A percentile compares a stretch with the other conserved stretches of the same genome.
Evolutionary conservation across 2,888 invertebrate species (phyloP).

Genomic region (Mesoligia furuncula): DNA sequence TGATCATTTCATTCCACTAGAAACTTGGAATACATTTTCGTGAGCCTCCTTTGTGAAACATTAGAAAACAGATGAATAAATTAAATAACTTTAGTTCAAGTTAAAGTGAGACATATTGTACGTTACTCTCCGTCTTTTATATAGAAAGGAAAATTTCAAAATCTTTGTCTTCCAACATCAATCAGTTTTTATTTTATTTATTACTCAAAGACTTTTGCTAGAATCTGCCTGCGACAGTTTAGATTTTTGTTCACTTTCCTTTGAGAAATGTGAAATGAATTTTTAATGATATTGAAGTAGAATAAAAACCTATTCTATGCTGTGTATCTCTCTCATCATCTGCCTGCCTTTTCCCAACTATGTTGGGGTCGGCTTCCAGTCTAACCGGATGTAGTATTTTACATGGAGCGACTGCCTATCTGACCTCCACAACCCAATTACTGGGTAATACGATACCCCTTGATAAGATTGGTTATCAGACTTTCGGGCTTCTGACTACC

Average conservation of each 20-base stretch:
- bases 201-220: conserved; percentile 20
- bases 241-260: conserved; percentile 24
- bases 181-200: conserved; percentile 55
- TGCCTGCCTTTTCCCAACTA: too few relatives aligned
- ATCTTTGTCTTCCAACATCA: conserved; percentile 56
- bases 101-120: conserved; percentile 30
- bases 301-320: background rate
- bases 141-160: conserved; percentile 34
- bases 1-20: conserved; percentile 12
- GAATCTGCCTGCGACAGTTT: conserved; percentile 27
- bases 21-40: conserved; percentile 29
- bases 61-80: conserved; percentile 55
- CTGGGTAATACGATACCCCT: too few relatives aligned
- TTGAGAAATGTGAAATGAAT: conserved; percentile 14
- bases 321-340: background rate
- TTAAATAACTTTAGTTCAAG: conserved; percentile 40
- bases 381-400: too few relatives aligned
- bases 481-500: too few relatives aligned
- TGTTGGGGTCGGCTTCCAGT: too few relatives aligned
- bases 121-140: conserved; percentile 38
- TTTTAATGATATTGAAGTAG: conserved; percentile 14
- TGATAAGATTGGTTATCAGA: too few relatives aligned
- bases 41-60: conserved; percentile 26
- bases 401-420: too few relatives aligned
- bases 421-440: too few relatives aligned